Evolutionary conservation across 1,140 invertebrate genomes (phyloP).

Genomic region (Nephila pilipes): DNA sequence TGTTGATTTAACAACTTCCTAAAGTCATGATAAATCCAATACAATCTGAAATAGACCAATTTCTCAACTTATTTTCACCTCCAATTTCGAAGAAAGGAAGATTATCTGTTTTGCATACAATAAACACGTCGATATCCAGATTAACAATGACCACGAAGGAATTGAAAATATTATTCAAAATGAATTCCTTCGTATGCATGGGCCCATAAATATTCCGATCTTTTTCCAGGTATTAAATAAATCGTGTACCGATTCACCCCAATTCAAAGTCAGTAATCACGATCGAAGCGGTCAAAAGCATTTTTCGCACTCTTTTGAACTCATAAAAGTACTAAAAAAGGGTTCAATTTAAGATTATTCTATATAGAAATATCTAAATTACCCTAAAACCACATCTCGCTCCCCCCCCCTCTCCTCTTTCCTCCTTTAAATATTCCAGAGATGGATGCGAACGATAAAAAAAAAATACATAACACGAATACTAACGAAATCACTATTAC

Average conservation of each 20-base stretch:
- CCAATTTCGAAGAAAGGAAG: not conserved
- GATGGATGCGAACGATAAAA: constrained; percentile 14
- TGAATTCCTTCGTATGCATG: not conserved
- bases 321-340: not conserved
- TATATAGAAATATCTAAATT: not conserved
- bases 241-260: constrained; percentile 11
- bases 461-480: constrained; percentile 39
- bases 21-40: no score
- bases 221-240: not conserved
- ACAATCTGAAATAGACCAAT: no score
- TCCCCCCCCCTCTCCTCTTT: no score
- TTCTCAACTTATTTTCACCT: not conserved
- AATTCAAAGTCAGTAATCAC: constrained; percentile 3
- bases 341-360: not conserved
- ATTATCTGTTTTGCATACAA: constrained; percentile 6
- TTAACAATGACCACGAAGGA: not conserved
- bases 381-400: not conserved
- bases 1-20: no score
- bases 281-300: not conserved
- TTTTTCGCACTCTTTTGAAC: constrained; percentile 15
- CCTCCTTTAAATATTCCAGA: not conserved
- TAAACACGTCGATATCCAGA: constrained; percentile 5
- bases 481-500: constrained; percentile 67
- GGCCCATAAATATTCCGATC: not conserved
- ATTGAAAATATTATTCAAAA: not conserved